Percentiles rank a stretch among this genome's conserved stretches.
phyloP scores from a whole-genome alignment of 92 coral and sea anemone species.

The Epizoanthus fatuus region DNA sequence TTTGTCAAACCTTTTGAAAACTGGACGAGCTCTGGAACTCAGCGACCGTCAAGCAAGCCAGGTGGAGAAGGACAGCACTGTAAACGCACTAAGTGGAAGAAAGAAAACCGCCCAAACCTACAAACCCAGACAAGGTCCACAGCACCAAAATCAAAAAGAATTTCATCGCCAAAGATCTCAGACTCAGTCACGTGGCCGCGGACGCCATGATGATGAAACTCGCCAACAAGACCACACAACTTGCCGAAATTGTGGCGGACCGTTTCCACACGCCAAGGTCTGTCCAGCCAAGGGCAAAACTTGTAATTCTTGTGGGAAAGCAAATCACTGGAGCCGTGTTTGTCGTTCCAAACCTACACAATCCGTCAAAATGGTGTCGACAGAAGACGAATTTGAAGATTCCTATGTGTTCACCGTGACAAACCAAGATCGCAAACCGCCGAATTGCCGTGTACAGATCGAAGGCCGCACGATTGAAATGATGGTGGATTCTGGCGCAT shows the following conservation, averaged over 20 bases:
- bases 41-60: conserved; percentile 27
- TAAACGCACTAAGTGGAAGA: conserved; percentile 19
- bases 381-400: neutral
- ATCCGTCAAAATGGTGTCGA: neutral
- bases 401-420: conserved; percentile 15
- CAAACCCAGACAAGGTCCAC: conserved; percentile 7
- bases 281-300: conserved; percentile 27
- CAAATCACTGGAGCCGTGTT: conserved; percentile 3
- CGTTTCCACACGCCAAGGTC: conserved; percentile 22
- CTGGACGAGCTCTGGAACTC: conserved; percentile 45
- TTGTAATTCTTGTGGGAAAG: conserved; percentile 32
- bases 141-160: conserved; percentile 1
- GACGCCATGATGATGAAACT: conserved; percentile 11
- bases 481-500: conserved; percentile 68
- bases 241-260: conserved; percentile 23
- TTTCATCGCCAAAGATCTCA: conserved; percentile 2
- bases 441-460: conserved; percentile 45
- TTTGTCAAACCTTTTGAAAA: neutral
- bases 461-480: conserved; percentile 44
- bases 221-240: neutral
- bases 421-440: neutral
- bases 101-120: neutral
- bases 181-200: neutral
- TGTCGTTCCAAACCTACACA: conserved; percentile 18
- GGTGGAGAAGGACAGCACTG: conserved; percentile 35